Percentiles rank a stretch among this genome's conserved stretches.
Evolutionary conservation across 23 tunicate genomes (phyloP).

Genomic region (Styela clava): DNA sequence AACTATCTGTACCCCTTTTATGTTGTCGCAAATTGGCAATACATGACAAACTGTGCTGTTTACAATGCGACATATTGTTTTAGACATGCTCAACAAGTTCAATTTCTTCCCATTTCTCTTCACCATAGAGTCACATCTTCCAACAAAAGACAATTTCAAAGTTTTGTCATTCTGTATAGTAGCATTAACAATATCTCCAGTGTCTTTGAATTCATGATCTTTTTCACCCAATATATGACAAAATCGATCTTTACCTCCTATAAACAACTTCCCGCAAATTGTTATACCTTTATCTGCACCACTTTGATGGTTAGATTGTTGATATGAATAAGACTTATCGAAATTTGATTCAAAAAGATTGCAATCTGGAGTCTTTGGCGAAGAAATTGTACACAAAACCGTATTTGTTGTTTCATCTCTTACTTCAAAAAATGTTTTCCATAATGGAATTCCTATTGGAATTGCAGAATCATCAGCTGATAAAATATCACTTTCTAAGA

Average conservation of each 20-base stretch:
- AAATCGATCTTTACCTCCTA: conserved; percentile 13
- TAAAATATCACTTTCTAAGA: conserved; percentile 29
- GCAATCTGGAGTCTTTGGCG: not conserved
- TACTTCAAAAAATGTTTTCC: conserved; percentile 44
- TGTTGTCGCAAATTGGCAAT: not conserved
- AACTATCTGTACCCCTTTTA: not conserved
- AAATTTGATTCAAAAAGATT: too few relatives aligned
- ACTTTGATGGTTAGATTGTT: not conserved
- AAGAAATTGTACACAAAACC: conserved; percentile 5
- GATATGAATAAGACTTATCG: not conserved
- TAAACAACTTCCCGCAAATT: not conserved
- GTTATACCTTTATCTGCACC: not conserved
- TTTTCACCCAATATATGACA: conserved; percentile 7
- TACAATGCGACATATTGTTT: not conserved
- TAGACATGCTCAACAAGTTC: conserved; percentile 11
- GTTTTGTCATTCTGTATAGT: not conserved
- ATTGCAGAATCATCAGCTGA: conserved; percentile 1
- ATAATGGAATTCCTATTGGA: conserved; percentile 59
- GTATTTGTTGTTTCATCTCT: conserved; percentile 3
- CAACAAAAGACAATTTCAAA: conserved; percentile 19
- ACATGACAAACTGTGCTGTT: conserved; percentile 6
- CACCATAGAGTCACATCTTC: conserved; percentile 50
- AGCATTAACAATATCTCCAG: conserved; percentile 52
- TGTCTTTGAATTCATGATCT: conserved; percentile 13
- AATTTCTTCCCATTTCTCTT: conserved; percentile 75